phyloP scores from a whole-genome alignment of 2,888 invertebrate genomes.

The Diarsia brunnea region DNA sequence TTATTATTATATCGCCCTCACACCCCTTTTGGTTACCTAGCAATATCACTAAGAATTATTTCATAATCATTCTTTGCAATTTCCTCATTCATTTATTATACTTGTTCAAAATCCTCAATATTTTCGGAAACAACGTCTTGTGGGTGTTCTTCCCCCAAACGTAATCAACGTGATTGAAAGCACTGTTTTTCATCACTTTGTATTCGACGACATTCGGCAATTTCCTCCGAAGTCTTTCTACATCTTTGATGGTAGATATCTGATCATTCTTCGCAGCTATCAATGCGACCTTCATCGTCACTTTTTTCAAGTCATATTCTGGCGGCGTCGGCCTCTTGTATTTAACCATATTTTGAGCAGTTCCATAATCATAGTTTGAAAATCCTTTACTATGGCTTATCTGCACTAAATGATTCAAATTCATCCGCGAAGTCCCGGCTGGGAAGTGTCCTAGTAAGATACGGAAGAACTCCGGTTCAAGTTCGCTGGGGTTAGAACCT shows the following conservation, averaged over 20 bases:
- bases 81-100: constrained; percentile 52
- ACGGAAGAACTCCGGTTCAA: constrained; percentile 70
- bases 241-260: constrained; percentile 71
- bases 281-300: constrained; percentile 71
- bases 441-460: constrained; percentile 71
- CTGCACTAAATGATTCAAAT: constrained; percentile 73
- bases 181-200: constrained; percentile 49
- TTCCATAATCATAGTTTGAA: constrained; percentile 74
- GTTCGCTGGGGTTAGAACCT: constrained; percentile 62
- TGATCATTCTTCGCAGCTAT: constrained; percentile 73
- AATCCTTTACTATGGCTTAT: constrained; percentile 68
- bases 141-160: constrained; percentile 71
- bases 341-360: constrained; percentile 61
- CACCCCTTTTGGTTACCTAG: not conserved
- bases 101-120: constrained; percentile 62
- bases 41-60: not conserved
- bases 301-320: constrained; percentile 71
- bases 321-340: constrained; percentile 72
- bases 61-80: not conserved
- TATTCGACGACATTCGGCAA: constrained; percentile 71
- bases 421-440: constrained; percentile 73
- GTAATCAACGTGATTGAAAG: constrained; percentile 74
- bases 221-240: constrained; percentile 55
- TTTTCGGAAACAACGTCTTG: constrained; percentile 54
- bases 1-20: too few species aligned